Conservation (phyloP, 2,888 invertebrate species). For the Andrena hattorfiana region DNA sequence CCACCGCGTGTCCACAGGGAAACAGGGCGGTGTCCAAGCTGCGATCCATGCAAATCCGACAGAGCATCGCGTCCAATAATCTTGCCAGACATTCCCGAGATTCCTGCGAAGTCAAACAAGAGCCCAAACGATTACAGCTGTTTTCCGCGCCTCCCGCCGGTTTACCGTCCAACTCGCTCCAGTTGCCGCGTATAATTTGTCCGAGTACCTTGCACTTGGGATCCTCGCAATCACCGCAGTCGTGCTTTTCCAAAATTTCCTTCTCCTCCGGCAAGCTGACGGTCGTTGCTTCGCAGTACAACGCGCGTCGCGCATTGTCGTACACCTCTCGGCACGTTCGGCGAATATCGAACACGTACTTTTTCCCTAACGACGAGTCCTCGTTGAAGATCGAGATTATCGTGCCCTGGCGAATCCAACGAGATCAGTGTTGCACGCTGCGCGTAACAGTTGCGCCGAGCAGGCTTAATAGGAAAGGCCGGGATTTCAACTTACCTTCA, state of each 20-base stretch:
- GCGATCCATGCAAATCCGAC: slow-evolving; percentile 95
- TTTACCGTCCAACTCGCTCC: fast-evolving
- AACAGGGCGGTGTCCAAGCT: slow-evolving; percentile 93
- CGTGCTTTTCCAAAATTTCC: slow-evolving; percentile 78
- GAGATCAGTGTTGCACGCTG: too few relatives aligned
- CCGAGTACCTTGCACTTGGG: slow-evolving; percentile 81
- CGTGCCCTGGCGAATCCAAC: slow-evolving; percentile 88
- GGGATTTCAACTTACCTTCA: slow-evolving; percentile 87
- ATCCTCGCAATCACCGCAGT: slow-evolving; percentile 81
- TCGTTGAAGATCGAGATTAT: slow-evolving; percentile 96
- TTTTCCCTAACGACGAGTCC: slow-evolving; percentile 93
- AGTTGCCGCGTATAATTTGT: not conserved
- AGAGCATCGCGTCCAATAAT: slow-evolving; percentile 90
- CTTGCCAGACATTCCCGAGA: slow-evolving; percentile 86
- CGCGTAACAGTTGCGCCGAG: too few relatives aligned
- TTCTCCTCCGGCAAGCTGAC: slow-evolving; percentile 80
- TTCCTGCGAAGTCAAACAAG: slow-evolving; percentile 81
- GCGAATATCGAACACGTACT: slow-evolving; percentile 96
- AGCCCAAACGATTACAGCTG: not conserved
- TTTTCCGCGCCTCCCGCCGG: too few relatives aligned
- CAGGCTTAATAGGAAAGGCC: too few relatives aligned
- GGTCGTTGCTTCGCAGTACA: slow-evolving; percentile 86
- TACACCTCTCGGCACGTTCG: slow-evolving; percentile 95
- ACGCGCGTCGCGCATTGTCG: slow-evolving; percentile 93
- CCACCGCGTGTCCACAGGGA: slow-evolving; percentile 95